These are phyloP conservation scores for Pocota personata DNA, from an alignment of 2,888 invertebrate genomes.

Conservation along the genomic window DNA sequence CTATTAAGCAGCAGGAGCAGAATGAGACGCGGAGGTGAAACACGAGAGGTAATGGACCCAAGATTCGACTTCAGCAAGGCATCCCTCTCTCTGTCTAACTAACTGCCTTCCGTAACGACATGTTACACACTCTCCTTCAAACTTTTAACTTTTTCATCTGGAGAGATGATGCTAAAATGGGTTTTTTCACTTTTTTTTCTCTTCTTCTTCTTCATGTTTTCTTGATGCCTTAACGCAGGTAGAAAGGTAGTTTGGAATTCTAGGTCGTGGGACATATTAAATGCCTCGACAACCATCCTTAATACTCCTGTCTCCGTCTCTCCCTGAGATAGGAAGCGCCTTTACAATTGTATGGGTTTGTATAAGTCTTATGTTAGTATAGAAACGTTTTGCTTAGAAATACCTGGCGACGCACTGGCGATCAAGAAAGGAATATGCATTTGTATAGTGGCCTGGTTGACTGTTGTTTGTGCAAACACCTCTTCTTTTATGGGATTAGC, in stretches of 20 bases:
- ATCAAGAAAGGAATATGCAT: constrained; percentile 60
- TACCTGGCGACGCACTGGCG: constrained; percentile 67
- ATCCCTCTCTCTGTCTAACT: constrained; percentile 13
- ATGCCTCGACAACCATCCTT: constrained; percentile 51
- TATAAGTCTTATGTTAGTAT: constrained; percentile 17
- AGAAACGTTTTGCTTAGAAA: constrained; percentile 59
- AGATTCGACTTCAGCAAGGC: constrained; percentile 17
- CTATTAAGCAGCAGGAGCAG: constrained; percentile 39
- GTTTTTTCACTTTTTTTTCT: constrained; percentile 31
- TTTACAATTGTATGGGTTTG: constrained; percentile 39
- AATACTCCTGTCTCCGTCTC: constrained; percentile 21
- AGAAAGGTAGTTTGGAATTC: constrained; percentile 52
- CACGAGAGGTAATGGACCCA: constrained; percentile 31
- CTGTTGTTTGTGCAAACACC: constrained; percentile 76
- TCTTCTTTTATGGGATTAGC: constrained; percentile 73
- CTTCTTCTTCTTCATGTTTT: constrained; percentile 11
- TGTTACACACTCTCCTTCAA: neutral
- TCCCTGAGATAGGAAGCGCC: constrained; percentile 58
- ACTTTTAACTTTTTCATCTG: constrained; percentile 35
- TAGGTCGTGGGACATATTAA: constrained; percentile 69
- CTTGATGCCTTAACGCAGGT: constrained; percentile 41
- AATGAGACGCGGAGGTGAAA: neutral
- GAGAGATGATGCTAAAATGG: constrained; percentile 31
- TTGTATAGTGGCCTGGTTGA: constrained; percentile 73
- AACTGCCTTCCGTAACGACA: neutral